phyloP scores from a whole-genome alignment of 2,888 invertebrate genomes.

The Tribolium freemani region DNA sequence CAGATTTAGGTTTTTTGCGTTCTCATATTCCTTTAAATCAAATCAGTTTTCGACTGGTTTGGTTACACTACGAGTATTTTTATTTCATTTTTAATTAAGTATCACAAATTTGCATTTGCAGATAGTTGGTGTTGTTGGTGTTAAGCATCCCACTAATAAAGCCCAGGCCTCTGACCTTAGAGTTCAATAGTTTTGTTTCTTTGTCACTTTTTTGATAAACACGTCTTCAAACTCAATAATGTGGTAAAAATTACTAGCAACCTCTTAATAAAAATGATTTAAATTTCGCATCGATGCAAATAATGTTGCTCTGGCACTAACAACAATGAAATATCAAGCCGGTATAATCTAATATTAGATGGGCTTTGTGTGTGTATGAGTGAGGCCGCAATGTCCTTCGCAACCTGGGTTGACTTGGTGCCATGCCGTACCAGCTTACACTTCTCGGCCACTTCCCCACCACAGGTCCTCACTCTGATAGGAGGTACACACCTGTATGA shows the following conservation, averaged over 20 bases:
- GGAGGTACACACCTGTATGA: constrained; percentile 43
- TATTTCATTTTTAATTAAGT: too few relatives aligned
- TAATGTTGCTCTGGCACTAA: constrained; percentile 5
- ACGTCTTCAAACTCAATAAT: neutral
- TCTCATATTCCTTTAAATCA: too few relatives aligned
- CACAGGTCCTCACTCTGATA: constrained; percentile 33
- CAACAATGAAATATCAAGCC: constrained; percentile 36
- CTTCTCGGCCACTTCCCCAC: constrained; percentile 56
- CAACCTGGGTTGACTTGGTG: constrained; percentile 56
- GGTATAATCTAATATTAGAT: constrained; percentile 34
- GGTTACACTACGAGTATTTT: too few relatives aligned
- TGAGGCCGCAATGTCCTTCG: constrained; percentile 54
- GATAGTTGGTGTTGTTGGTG: neutral
- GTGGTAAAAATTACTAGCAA: neutral
- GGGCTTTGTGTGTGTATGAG: constrained; percentile 35
- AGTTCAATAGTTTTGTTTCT: neutral
- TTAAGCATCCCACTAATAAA: neutral
- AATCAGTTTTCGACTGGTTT: too few relatives aligned
- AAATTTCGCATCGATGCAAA: constrained; percentile 17
- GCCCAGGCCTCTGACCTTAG: neutral
- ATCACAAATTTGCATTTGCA: neutral
- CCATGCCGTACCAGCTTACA: constrained; percentile 61
- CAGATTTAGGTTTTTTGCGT: too few relatives aligned
- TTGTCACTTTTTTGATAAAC: neutral
- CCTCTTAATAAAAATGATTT: neutral